phyloP scores from a whole-genome alignment of 2,888 invertebrate genomes.

The Cheiracanthium punctorium region DNA sequence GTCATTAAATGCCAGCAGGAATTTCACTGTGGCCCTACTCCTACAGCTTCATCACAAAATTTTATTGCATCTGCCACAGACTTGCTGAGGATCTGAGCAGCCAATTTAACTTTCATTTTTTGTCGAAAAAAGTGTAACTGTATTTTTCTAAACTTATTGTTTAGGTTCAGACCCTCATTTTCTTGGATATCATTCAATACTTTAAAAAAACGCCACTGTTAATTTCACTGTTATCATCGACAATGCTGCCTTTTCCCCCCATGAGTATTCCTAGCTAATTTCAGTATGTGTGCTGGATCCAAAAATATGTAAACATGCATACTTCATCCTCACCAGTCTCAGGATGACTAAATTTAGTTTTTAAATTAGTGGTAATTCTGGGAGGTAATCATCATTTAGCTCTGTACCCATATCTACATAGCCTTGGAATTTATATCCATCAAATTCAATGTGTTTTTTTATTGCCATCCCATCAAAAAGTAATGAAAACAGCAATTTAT shows the following conservation, averaged over 20 bases:
- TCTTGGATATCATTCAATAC: constrained; percentile 13
- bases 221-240: background rate
- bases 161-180: constrained; percentile 14
- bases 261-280: constrained; percentile 16
- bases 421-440: background rate
- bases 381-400: background rate
- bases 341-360: constrained; percentile 8
- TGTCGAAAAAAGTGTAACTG: constrained; percentile 20
- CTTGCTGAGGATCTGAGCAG: constrained; percentile 13
- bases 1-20: too few species aligned
- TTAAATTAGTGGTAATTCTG: background rate
- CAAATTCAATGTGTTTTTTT: background rate
- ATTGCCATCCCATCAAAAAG: constrained; percentile 20
- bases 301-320: too few species aligned
- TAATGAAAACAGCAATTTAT: too few species aligned
- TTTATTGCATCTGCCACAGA: constrained; percentile 29
- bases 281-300: too few species aligned
- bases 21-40: constrained; percentile 8
- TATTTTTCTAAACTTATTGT: constrained; percentile 8
- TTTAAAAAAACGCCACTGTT: background rate
- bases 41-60: constrained; percentile 19
- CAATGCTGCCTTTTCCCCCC: background rate
- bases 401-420: background rate
- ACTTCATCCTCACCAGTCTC: constrained; percentile 3
- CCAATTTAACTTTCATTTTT: constrained; percentile 40